Evolutionary conservation across 2,113 vertebrate species (phyloP).

Genomic region (Gymnarchus niloticus): DNA sequence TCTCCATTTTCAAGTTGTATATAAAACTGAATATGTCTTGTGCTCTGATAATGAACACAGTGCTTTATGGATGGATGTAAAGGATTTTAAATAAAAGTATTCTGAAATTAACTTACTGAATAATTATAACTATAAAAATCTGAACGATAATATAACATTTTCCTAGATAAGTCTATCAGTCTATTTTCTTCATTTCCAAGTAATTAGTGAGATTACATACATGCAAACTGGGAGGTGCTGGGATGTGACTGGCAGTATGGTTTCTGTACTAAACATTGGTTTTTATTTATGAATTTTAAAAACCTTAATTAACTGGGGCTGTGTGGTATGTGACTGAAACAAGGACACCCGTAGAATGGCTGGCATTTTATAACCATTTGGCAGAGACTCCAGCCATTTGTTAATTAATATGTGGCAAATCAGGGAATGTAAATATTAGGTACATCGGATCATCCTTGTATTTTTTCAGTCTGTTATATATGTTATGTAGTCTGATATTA

Average conservation of each 20-base stretch:
- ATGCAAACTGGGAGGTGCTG: neutral
- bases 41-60: neutral
- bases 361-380: neutral
- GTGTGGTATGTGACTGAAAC: neutral
- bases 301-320: neutral
- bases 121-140: neutral
- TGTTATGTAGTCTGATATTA: neutral
- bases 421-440: conserved; percentile 1
- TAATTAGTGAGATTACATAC: neutral
- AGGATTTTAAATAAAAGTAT: conserved; percentile 9
- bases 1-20: neutral
- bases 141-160: neutral
- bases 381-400: neutral
- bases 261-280: conserved; percentile 1
- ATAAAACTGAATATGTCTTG: neutral
- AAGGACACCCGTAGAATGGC: neutral
- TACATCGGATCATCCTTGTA: neutral
- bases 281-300: neutral
- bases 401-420: neutral
- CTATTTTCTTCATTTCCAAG: neutral
- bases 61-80: neutral
- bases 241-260: neutral
- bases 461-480: neutral
- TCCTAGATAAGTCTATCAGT: neutral
- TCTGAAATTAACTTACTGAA: conserved; percentile 22